Percentiles rank a stretch among this genome's conserved stretches.
phyloP scores from a whole-genome alignment of 2,888 invertebrate species.

The Arge pagana region DNA sequence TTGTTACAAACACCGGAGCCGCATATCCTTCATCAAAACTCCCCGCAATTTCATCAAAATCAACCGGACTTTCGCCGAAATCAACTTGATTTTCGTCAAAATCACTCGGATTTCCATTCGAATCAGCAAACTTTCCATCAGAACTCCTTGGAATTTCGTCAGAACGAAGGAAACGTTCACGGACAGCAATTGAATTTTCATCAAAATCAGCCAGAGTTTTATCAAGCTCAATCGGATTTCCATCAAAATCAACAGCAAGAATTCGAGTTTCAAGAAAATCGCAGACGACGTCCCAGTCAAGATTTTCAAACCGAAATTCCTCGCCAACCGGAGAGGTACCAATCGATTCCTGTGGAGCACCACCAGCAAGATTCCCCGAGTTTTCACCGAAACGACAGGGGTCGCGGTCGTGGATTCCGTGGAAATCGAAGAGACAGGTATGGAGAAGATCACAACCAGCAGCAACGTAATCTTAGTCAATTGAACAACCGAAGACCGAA shows the following conservation, averaged over 20 bases:
- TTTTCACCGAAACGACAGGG: slow-evolving; percentile 44
- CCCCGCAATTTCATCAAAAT: slow-evolving; percentile 34
- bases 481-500: slow-evolving; percentile 36
- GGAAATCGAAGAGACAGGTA: slow-evolving; percentile 45
- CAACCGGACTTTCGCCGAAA: slow-evolving; percentile 31
- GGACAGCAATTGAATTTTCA: slow-evolving; percentile 30
- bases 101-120: too few relatives aligned
- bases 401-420: slow-evolving; percentile 43
- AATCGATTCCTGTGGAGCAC: slow-evolving; percentile 29
- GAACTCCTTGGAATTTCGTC: slow-evolving; percentile 26
- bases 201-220: slow-evolving; percentile 37
- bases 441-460: slow-evolving; percentile 42
- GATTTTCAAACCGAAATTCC: slow-evolving; percentile 42
- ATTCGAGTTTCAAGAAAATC: slow-evolving; percentile 43
- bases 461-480: slow-evolving; percentile 31
- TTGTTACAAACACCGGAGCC: slow-evolving; percentile 35
- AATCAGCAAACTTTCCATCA: slow-evolving; percentile 26
- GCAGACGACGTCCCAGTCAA: slow-evolving; percentile 33
- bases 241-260: slow-evolving; percentile 33
- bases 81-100: slow-evolving; percentile 39
- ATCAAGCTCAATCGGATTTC: slow-evolving; percentile 40
- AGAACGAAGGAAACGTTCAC: slow-evolving; percentile 32
- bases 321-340: slow-evolving; percentile 37
- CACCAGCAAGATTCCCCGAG: slow-evolving; percentile 39
- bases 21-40: slow-evolving; percentile 33